A percentile compares a stretch with the other conserved stretches of the same genome.
Evolutionary conservation across 2,888 invertebrate species (phyloP).

Genomic region (Protodeltote pygarga): DNA sequence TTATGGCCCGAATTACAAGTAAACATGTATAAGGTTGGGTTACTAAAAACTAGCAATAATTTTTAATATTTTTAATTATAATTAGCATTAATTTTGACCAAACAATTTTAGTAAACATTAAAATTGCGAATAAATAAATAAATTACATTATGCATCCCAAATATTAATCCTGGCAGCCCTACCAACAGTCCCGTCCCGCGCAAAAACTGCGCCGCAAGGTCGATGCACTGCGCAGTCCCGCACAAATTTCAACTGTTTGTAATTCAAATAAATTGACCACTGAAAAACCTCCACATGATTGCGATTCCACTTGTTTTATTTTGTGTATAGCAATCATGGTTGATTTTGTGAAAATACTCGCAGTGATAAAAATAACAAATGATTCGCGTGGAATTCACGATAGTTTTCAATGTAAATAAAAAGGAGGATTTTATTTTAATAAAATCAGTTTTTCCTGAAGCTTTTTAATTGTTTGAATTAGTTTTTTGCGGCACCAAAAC

Average conservation of each 20-base stretch:
- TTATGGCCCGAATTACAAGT: no score
- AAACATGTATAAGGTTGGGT: no score
- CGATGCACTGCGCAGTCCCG: slow-evolving; percentile 27
- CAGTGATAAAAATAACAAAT: slow-evolving; percentile 15
- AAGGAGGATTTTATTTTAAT: neutral
- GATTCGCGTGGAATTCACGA: neutral
- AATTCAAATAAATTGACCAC: slow-evolving; percentile 37
- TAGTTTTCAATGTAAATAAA: slow-evolving; percentile 14
- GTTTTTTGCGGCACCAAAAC: no score
- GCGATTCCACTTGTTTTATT: slow-evolving; percentile 27
- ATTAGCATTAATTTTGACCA: no score
- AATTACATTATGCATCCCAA: neutral
- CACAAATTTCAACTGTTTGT: slow-evolving; percentile 38
- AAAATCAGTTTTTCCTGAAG: no score
- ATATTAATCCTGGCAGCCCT: slow-evolving; percentile 15
- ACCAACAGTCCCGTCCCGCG: neutral
- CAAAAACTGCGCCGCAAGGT: slow-evolving; percentile 33
- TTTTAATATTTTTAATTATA: no score
- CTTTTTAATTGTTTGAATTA: no score
- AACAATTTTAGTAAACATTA: no score
- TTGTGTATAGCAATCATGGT: slow-evolving; percentile 12
- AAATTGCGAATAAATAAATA: no score
- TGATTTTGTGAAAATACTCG: slow-evolving; percentile 7
- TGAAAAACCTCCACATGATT: slow-evolving; percentile 40
- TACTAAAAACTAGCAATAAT: no score